Evolutionary conservation across 2,888 invertebrate genomes (phyloP), one percentile per base, ranked within the genome.

Genomic region (Eupithecia exiguata): DNA sequence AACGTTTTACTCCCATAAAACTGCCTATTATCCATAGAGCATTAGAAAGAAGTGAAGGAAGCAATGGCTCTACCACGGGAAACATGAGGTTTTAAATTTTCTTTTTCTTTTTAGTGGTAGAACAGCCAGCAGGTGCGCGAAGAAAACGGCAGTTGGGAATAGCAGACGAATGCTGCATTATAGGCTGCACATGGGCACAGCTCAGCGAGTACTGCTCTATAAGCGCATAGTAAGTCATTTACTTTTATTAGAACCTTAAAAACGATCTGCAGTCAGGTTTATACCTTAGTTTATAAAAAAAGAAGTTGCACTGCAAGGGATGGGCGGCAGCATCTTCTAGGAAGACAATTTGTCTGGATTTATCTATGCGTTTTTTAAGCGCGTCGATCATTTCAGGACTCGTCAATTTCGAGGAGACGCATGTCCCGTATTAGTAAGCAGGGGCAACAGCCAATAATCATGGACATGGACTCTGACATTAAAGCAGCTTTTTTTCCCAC

Each of bases 191-290:
- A 6, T 89, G 87, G 89, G 88, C 90, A 70, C 91, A 93, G 75
- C 90, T 94, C 74, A 89, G 84, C 82, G 89, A 91, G 81, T 94
- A 94, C 82, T 94, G 94, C 81, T 91, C 92, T n/a, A 87, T 92
- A 70, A 92, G 89, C 80, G 89, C 90, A 63, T 89, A 88, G 93
- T 94, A 85, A 89, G 91, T 83, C 43, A 30, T 25, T 49, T 66
- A 61, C 30, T 70, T 10, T 35, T 69, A 14, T 25, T 68, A 77
- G 75, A 5, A 16, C 18, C 35, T 16, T 12, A 53, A n/a, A 53
- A 49, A 49, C 3, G 0, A 49, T 5, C 21, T 18, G 35, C 35
- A 9, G 30, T 35, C 14, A 25, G 5, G 12, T 25, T 5, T 5
- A 1, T 53, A 14, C 12, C 25, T 58, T 5, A 58, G 25, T 25